Evolutionary conservation across 2,113 vertebrate genomes (phyloP).

Genomic region (Procavia capensis): DNA sequence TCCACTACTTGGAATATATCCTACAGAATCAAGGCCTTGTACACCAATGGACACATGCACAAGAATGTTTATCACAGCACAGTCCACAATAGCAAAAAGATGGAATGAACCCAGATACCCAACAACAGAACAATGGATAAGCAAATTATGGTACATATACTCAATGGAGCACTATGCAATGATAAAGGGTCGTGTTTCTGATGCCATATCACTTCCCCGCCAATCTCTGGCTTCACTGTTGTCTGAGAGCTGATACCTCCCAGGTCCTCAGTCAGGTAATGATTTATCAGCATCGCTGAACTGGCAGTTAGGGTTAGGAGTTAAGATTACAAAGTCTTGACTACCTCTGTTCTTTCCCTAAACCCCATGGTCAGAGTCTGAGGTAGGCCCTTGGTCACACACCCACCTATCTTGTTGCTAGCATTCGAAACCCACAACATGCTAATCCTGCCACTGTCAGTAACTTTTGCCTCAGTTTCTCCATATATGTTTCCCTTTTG

Average conservation of each 20-base stretch:
- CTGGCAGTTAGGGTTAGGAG: background rate
- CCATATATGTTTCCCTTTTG: background rate
- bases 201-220: fast-evolving
- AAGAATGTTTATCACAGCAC: too few species aligned
- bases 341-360: background rate
- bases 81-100: too few species aligned
- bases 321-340: background rate
- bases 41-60: too few species aligned
- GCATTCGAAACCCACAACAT: background rate
- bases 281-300: background rate
- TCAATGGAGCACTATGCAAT: too few species aligned
- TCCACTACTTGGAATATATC: too few species aligned
- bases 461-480: background rate
- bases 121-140: too few species aligned
- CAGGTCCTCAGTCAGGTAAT: background rate
- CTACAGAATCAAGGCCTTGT: too few species aligned
- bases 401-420: background rate
- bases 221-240: background rate
- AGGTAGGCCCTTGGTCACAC: background rate
- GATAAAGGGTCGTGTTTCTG: background rate
- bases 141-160: too few species aligned
- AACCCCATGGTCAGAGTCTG: background rate
- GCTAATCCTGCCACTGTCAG: background rate
- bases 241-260: background rate
- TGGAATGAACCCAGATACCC: too few species aligned